Conservation (phyloP, 2,888 invertebrate genomes). For the Harpalus rubripes region DNA sequence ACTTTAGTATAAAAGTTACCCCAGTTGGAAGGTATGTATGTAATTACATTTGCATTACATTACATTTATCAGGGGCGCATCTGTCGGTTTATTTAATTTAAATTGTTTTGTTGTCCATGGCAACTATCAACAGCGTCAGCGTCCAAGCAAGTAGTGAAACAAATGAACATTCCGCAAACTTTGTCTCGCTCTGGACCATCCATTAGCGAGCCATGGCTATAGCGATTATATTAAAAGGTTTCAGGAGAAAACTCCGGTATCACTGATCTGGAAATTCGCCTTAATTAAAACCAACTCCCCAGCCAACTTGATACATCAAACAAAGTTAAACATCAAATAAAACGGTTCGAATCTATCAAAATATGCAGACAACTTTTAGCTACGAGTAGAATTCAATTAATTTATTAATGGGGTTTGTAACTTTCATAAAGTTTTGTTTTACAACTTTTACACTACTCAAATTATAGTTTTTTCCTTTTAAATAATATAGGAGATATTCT, state of each 20-base stretch:
- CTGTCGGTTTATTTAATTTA: slow-evolving; percentile 39
- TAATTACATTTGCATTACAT: slow-evolving; percentile 39
- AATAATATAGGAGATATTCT: no score
- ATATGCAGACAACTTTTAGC: slow-evolving; percentile 15
- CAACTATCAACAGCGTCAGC: slow-evolving; percentile 11
- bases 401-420: slow-evolving; percentile 1
- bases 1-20: no score
- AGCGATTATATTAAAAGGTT: slow-evolving; percentile 43
- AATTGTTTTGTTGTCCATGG: slow-evolving; percentile 36
- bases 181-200: slow-evolving; percentile 30
- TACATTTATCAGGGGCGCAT: slow-evolving; percentile 14
- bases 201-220: slow-evolving; percentile 22
- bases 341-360: slow-evolving; percentile 41
- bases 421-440: background rate
- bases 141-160: slow-evolving; percentile 20
- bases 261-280: slow-evolving; percentile 53
- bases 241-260: slow-evolving; percentile 45
- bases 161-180: slow-evolving; percentile 41
- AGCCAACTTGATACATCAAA: slow-evolving; percentile 39
- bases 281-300: slow-evolving; percentile 40
- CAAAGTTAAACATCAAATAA: slow-evolving; percentile 57
- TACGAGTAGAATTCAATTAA: background rate
- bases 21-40: background rate
- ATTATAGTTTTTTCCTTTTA: background rate
- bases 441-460: background rate